Conservation (phyloP, 2,797 vertebrate species). For the Crocidura indochinensis region DNA sequence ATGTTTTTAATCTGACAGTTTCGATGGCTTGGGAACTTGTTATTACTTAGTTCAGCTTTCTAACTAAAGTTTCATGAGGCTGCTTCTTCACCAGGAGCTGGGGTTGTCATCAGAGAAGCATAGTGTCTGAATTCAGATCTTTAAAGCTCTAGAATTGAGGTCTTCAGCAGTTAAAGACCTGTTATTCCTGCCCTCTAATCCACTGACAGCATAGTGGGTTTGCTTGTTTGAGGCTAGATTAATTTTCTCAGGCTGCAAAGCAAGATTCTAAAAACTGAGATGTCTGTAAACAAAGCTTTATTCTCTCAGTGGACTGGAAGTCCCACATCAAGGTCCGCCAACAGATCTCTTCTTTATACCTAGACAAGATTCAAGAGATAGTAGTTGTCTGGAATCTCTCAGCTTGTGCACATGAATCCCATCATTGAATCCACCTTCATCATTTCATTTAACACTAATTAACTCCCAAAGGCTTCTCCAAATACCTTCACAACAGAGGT, state of each 20-base stretch:
- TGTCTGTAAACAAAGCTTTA: constrained; percentile 16
- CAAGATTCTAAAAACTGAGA: too few relatives aligned
- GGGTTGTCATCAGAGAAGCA: neutral
- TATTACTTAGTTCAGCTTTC: neutral
- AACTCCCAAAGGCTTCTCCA: neutral
- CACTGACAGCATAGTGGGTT: neutral
- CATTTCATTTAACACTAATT: neutral
- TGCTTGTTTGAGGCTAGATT: neutral
- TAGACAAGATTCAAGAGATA: too few relatives aligned
- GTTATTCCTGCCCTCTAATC: neutral
- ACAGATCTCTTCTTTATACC: too few relatives aligned
- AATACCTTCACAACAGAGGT: neutral
- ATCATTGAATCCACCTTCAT: neutral
- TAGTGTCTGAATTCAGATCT: constrained; percentile 13
- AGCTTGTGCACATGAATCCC: neutral
- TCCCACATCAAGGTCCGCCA: neutral
- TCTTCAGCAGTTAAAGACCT: neutral
- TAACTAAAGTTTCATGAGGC: neutral
- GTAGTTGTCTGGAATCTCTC: too few relatives aligned
- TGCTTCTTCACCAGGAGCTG: neutral
- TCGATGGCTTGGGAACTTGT: neutral
- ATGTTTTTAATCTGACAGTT: neutral
- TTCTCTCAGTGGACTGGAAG: neutral
- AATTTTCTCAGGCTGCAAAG: neutral
- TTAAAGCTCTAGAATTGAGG: neutral